Conservation (phyloP, 2,113 vertebrate species). For the Varanus salvator region DNA sequence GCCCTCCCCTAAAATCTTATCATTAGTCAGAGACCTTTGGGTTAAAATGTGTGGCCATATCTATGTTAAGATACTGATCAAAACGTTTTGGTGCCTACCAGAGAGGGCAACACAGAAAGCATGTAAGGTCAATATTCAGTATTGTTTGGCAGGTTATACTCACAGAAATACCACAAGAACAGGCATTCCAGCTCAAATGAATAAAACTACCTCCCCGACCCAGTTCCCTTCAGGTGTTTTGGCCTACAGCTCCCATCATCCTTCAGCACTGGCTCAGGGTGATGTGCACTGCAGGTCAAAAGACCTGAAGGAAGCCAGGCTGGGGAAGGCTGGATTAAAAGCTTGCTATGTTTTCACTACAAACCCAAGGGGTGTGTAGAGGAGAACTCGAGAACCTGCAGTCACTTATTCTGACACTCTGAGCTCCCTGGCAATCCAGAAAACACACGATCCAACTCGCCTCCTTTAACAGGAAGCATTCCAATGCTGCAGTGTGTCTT, state of each 20-base stretch:
- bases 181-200: not conserved
- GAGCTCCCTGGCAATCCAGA: not conserved
- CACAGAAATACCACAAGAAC: not conserved
- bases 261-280: no score
- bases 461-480: not conserved
- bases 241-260: no score
- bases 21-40: not conserved
- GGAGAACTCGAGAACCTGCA: not conserved
- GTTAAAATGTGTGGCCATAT: not conserved
- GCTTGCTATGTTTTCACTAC: not conserved
- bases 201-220: not conserved
- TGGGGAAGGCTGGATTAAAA: not conserved
- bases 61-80: not conserved
- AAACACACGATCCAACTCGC: not conserved
- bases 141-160: not conserved
- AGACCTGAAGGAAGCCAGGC: no score
- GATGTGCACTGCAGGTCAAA: no score
- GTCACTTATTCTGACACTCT: not conserved
- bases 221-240: no score
- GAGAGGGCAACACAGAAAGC: not conserved
- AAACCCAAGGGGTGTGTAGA: not conserved
- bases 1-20: not conserved
- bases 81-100: not conserved
- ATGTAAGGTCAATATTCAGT: not conserved
- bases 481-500: not conserved